phyloP scores from a whole-genome alignment of 2,797 vertebrate species.

The Lateolabrax maculatus region DNA sequence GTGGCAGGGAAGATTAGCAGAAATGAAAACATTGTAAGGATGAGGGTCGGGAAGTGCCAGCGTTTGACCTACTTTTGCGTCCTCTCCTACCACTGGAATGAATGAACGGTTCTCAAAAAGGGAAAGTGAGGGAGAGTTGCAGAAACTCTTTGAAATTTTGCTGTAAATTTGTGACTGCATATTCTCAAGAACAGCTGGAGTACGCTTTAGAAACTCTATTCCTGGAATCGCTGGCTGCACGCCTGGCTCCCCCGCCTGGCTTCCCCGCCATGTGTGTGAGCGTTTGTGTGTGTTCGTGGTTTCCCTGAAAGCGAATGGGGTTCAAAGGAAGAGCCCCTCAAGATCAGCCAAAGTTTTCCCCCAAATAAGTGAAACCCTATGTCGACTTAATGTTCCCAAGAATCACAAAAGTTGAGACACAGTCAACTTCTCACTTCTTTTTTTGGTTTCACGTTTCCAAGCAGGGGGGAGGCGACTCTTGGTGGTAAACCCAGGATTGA shows the following conservation, averaged over 20 bases:
- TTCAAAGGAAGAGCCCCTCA: background rate
- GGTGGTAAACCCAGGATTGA: background rate
- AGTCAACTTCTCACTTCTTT: background rate
- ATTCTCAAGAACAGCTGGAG: slow-evolving; percentile 25
- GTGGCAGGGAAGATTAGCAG: slow-evolving; percentile 22
- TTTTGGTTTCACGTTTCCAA: background rate
- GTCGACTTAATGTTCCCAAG: background rate
- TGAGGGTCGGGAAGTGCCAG: slow-evolving; percentile 14
- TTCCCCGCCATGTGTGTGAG: background rate
- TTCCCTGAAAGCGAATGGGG: background rate
- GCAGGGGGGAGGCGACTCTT: background rate
- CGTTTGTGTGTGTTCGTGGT: background rate
- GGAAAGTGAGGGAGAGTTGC: background rate
- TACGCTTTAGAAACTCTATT: slow-evolving; percentile 30
- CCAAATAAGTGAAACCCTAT: background rate
- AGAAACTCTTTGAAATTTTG: background rate
- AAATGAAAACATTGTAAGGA: slow-evolving; percentile 45
- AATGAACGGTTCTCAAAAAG: slow-evolving; percentile 5
- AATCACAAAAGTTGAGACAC: background rate
- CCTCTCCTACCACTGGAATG: background rate
- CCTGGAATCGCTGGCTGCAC: slow-evolving; percentile 28
- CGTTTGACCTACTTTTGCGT: slow-evolving; percentile 32
- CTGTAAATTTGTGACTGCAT: background rate
- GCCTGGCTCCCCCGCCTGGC: background rate
- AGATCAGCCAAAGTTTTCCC: background rate